These are phyloP conservation scores for Ormyrus pomaceus DNA, from an alignment of 2,888 invertebrate genomes.

Conservation along the genomic window DNA sequence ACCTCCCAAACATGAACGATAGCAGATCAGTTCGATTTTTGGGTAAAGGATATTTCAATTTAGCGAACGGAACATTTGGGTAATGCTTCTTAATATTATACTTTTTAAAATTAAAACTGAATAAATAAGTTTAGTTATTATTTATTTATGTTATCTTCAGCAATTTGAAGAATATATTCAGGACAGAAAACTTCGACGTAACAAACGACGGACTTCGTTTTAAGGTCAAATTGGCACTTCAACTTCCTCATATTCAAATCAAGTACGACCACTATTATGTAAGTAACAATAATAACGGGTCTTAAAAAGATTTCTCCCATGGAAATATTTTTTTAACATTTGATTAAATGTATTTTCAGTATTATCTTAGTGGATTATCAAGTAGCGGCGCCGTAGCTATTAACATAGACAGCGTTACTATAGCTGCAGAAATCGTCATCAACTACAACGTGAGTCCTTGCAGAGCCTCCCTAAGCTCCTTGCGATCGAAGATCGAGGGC, in stretches of 20 bases:
- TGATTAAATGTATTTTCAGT: too few relatives aligned
- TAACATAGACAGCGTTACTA: slow-evolving; percentile 2
- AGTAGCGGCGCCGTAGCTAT: not conserved
- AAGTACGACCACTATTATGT: slow-evolving; percentile 8
- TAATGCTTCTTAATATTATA: not conserved
- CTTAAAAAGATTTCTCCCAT: not conserved
- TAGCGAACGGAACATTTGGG: slow-evolving; percentile 18
- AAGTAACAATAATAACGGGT: not conserved
- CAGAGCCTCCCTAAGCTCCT: not conserved
- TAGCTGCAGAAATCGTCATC: not conserved
- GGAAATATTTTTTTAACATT: not conserved
- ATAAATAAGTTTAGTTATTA: not conserved
- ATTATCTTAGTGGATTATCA: too few relatives aligned
- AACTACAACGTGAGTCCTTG: slow-evolving; percentile 18
- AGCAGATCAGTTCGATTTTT: not conserved
- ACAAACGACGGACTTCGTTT: slow-evolving; percentile 20
- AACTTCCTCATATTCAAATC: not conserved
- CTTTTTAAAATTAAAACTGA: not conserved
- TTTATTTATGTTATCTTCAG: not conserved
- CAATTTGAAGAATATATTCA: slow-evolving; percentile 1
- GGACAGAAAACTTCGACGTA: slow-evolving; percentile 2
- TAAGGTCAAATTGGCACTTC: not conserved
- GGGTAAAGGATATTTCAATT: slow-evolving; percentile 1
- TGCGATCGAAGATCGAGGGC: not conserved
- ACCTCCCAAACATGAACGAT: not conserved